Base-by-base conservation (phyloP, 1,140 invertebrate genomes). In the Pseudomyrmex gracilis region DNA sequence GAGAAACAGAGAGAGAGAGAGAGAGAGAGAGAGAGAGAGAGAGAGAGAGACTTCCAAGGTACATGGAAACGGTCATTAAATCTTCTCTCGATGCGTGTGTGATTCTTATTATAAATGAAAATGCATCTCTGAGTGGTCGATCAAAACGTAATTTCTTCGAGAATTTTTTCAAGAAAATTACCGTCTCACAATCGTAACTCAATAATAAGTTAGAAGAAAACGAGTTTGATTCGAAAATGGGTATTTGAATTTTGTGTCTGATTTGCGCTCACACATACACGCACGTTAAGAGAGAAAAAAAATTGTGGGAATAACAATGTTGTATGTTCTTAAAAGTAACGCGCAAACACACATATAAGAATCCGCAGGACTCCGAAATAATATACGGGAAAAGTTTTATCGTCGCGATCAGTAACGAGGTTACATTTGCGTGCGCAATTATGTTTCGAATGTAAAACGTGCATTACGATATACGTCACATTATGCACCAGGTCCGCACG, bases 31-130 rank as follows among this genome's bases (percentile, higher is more conserved):
- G 24, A 24, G 24, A 24, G 1, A 24, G 34, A 34, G 34, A 34
- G 34, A 34, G 5, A 34, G 34, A 34, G 34, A 34, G 1, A 57
- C 20, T 78, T 34, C 51, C 68, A 17, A 86, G 63, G 71, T 85
- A 83, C 83, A 64, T 87, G 87, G 76, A 88, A 87, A 88, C 71
- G 64, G 45, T 71, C 85, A 70, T 86, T 84, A 86, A 74, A 83
- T 74, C 85, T 87, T 80, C 82, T 47, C 82, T 87, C 63, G 34
- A 34, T 34, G 34, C 34, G 34, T 34, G 34, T 68, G 80, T 78
- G 76, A 87, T 87, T 87, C 86, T 86, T 87, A 17, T 87, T 53
- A 51, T 84, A 64, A 84, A 64, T 20, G 43, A 15, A 87, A n/a
- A 71, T 68, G 73, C 57, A 20, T 15, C 0, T 24, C 60, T 10